Evolutionary conservation across 2,797 vertebrate genomes (phyloP), one percentile per base, ranked within the genome.

Genomic region (Lates japonicus): DNA sequence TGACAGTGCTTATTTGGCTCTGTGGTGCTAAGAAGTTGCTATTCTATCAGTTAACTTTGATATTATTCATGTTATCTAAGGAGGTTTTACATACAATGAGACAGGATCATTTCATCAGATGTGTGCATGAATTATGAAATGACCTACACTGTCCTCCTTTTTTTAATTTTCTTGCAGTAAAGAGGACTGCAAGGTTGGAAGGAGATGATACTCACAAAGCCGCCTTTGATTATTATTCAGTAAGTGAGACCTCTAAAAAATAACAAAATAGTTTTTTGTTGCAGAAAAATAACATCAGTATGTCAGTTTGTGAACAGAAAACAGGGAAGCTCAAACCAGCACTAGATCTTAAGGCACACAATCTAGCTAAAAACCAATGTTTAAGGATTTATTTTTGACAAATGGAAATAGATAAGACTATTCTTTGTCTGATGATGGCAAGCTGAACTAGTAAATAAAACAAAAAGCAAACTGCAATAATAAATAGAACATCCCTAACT

Each of bases 211-310:
- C 61, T 76, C 49, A 52, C 22, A 69, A 44, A 49, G 52, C n/a
- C 22, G 44, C 57, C 17, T 74, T 64, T 52, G 44, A 80, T 54
- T 20, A 76, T n/a, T n/a, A n/a, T n/a, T n/a, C 31, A 62, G 63
- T 2, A 42, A n/a, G n/a, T 55, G 58, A 74, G 42, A 66, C 22
- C 39, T 78, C n/a, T n/a, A n/a, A 79, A 83, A 85, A 86, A 86
- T 69, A 86, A 70, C 70, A 51, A 66, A 13, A 13, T 13, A 39
- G 20, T 20, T 11, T 55, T 70, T 76, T 12, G 60, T 46, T 20
- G 70, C 33, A 13, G 29, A 64, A 77, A 76, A 87, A 88, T 77
- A 81, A 66, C 64, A 70, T 72, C 44, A 70, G 60, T 64, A 37
- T 70, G 65, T 82, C 66, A 70, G 54, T 70, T 25, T 64, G 54